phyloP scores from a whole-genome alignment of 2,797 vertebrate genomes.

The Pseudotriccus pelzelni region DNA sequence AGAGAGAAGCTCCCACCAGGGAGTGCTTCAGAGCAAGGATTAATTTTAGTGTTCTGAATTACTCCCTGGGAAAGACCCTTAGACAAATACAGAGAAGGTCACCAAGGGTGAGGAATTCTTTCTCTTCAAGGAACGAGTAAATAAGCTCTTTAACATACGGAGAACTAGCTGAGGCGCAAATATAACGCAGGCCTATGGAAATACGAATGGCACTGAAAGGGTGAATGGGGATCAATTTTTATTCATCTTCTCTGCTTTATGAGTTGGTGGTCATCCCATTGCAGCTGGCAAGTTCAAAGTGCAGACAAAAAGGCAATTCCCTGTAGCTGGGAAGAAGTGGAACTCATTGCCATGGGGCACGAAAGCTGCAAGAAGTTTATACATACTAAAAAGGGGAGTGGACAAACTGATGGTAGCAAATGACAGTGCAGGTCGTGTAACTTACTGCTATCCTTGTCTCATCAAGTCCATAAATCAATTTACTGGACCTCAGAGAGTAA shows the following conservation, averaged over 20 bases:
- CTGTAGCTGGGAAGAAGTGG: neutral
- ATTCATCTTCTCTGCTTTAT: neutral
- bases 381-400: neutral
- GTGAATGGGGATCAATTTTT: neutral
- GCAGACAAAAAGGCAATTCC: neutral
- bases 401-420: neutral
- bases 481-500: neutral
- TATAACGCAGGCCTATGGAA: neutral
- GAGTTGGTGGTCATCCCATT: neutral
- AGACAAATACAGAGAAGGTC: conserved; percentile 15
- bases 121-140: neutral
- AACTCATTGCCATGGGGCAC: rapidly evolving
- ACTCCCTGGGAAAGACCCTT: neutral
- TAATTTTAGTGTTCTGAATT: conserved; percentile 31
- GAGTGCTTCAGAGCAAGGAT: conserved; percentile 23
- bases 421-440: neutral
- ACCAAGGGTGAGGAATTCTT: neutral
- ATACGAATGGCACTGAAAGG: neutral
- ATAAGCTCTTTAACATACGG: neutral
- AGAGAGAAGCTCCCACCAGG: neutral
- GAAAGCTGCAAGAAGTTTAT: rapidly evolving
- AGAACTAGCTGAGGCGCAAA: rapidly evolving
- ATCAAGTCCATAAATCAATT: neutral
- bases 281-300: neutral
- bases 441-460: neutral